Conservation (phyloP, 2,113 vertebrate genomes). For the Tor tambroides region DNA sequence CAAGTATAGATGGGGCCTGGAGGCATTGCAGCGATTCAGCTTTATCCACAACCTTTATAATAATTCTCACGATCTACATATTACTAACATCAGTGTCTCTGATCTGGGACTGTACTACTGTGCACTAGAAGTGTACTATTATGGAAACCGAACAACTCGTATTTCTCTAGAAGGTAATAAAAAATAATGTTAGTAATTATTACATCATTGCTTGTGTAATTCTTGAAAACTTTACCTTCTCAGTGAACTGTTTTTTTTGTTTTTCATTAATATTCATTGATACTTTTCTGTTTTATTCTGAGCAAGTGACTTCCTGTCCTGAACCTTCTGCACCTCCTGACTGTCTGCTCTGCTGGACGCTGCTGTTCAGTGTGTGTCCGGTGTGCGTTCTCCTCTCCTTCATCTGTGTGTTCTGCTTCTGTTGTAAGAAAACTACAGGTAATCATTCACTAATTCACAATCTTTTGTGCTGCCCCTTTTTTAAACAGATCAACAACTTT, state of each 20-base stretch:
- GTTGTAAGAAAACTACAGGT: conserved; percentile 12
- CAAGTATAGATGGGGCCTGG: no score
- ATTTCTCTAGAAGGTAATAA: conserved; percentile 31
- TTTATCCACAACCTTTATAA: not conserved
- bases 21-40: not conserved
- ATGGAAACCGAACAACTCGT: conserved; percentile 32
- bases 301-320: not conserved
- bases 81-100: conserved; percentile 54
- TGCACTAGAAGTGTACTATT: not conserved
- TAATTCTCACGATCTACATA: conserved; percentile 31
- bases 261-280: no score
- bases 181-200: no score
- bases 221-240: no score
- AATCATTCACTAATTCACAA: not conserved
- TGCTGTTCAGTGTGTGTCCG: conserved; percentile 11
- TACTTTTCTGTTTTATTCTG: no score
- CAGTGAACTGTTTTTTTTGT: no score
- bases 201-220: no score
- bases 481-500: not conserved
- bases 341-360: conserved; percentile 26
- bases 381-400: not conserved
- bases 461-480: not conserved
- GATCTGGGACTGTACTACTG: conserved; percentile 60
- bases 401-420: not conserved
- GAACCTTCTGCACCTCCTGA: not conserved